phyloP scores from a whole-genome alignment of 2,888 invertebrate genomes.

The Leptodirus hochenwartii region DNA sequence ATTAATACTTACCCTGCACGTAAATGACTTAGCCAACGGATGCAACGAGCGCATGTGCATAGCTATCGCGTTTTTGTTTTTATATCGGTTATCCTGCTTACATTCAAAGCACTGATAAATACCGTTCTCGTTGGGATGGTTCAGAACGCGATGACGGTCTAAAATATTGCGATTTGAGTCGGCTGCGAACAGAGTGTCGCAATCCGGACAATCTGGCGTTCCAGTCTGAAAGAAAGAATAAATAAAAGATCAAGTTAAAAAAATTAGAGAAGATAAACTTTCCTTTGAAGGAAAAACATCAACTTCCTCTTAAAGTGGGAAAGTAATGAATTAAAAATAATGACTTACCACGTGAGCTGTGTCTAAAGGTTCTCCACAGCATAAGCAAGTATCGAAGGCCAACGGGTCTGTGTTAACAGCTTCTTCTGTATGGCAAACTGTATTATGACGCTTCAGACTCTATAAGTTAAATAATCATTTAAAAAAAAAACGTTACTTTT shows the following conservation, averaged over 20 bases:
- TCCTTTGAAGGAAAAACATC: neutral
- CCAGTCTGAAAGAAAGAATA: slow-evolving; percentile 26
- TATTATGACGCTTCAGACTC: slow-evolving; percentile 26
- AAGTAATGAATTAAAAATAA: no score
- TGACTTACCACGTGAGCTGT: slow-evolving; percentile 31
- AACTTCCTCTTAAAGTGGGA: neutral
- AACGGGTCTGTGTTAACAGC: slow-evolving; percentile 21
- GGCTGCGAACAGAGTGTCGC: slow-evolving; percentile 55
- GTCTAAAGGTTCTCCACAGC: slow-evolving; percentile 37
- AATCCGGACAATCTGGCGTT: slow-evolving; percentile 35
- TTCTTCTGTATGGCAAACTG: slow-evolving; percentile 19
- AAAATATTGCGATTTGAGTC: slow-evolving; percentile 44
- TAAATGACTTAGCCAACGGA: slow-evolving; percentile 38
- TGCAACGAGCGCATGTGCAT: slow-evolving; percentile 51
- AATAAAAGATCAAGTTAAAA: slow-evolving; percentile 2
- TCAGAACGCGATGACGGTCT: slow-evolving; percentile 43
- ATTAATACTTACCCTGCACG: no score
- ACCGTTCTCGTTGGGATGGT: slow-evolving; percentile 44
- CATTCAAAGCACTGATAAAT: slow-evolving; percentile 44
- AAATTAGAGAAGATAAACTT: neutral
- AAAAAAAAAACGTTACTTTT: neutral
- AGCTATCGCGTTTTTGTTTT: slow-evolving; percentile 36
- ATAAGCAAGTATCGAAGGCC: slow-evolving; percentile 31
- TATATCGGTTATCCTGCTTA: no score
- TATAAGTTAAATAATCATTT: slow-evolving; percentile 14